phyloP scores from a whole-genome alignment of 2,113 vertebrate species.

The Cebidichthys violaceus region DNA sequence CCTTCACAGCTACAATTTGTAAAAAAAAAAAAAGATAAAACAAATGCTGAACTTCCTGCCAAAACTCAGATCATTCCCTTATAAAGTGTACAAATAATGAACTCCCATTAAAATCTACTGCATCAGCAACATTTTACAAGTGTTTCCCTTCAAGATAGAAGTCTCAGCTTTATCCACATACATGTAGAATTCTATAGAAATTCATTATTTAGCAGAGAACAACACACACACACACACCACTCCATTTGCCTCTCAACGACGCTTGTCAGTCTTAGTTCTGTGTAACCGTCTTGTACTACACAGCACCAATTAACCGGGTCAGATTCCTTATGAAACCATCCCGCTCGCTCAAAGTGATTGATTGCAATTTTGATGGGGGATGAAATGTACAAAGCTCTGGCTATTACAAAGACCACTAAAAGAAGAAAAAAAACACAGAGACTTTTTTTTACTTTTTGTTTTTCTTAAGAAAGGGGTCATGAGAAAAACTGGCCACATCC shows the following conservation, averaged over 20 bases:
- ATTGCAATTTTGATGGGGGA: conserved; percentile 48
- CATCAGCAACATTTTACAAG: neutral
- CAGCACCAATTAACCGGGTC: conserved; percentile 35
- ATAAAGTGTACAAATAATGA: neutral
- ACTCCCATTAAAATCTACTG: neutral
- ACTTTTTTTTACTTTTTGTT: conserved; percentile 16
- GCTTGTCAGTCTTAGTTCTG: conserved; percentile 27
- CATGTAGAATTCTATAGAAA: neutral
- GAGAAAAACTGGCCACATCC: conserved; percentile 76
- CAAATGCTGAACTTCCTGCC: neutral
- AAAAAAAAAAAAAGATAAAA: neutral
- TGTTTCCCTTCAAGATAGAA: neutral
- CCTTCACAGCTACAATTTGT: neutral
- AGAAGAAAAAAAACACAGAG: conserved; percentile 30
- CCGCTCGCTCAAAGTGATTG: conserved; percentile 41
- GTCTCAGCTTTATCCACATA: neutral
- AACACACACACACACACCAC: neutral
- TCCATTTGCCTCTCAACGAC: neutral
- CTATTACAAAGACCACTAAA: conserved; percentile 11
- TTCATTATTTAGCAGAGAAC: conserved; percentile 15
- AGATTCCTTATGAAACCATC: conserved; percentile 48
- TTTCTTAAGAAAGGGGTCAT: conserved; percentile 64
- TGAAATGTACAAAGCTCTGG: conserved; percentile 54
- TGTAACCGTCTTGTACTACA: conserved; percentile 30
- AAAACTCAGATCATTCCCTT: neutral